These are phyloP conservation scores for Hartigia nigra DNA, from an alignment of 2,888 invertebrate species.

Conservation along the genomic window DNA sequence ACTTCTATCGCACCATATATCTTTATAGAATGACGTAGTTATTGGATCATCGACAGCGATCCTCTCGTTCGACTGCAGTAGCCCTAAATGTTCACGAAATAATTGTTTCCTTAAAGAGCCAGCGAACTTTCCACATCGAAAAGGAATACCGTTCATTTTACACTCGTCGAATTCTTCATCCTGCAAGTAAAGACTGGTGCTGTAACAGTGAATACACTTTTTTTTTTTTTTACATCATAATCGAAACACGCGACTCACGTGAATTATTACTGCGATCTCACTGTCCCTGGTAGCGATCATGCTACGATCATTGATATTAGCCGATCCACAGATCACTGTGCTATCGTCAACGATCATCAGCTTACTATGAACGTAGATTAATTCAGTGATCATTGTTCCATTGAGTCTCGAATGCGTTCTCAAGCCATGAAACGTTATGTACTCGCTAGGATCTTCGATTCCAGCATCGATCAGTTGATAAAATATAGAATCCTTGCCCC, in stretches of 20 bases:
- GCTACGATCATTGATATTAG: slow-evolving; percentile 97
- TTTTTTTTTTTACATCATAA: neutral
- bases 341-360: slow-evolving; percentile 94
- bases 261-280: slow-evolving; percentile 89
- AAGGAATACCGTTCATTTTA: slow-evolving; percentile 83
- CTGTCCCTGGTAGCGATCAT: slow-evolving; percentile 95
- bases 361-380: slow-evolving; percentile 98
- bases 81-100: slow-evolving; percentile 93
- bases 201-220: neutral
- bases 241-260: slow-evolving; percentile 68
- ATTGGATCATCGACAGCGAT: slow-evolving; percentile 81
- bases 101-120: slow-evolving; percentile 85
- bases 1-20: slow-evolving; percentile 86
- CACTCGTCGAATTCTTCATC: slow-evolving; percentile 85
- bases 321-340: slow-evolving; percentile 93
- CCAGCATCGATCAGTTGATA: slow-evolving; percentile 82
- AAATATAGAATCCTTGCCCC: slow-evolving; percentile 87
- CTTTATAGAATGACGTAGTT: slow-evolving; percentile 84
- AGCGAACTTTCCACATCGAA: slow-evolving; percentile 87
- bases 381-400: slow-evolving; percentile 87
- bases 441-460: slow-evolving; percentile 82
- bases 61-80: slow-evolving; percentile 67
- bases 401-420: slow-evolving; percentile 83
- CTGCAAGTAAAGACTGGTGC: slow-evolving; percentile 60
- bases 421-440: slow-evolving; percentile 92